Base-by-base conservation (phyloP, 2,113 vertebrate genomes). In the human (Homo sapiens) region DNA sequence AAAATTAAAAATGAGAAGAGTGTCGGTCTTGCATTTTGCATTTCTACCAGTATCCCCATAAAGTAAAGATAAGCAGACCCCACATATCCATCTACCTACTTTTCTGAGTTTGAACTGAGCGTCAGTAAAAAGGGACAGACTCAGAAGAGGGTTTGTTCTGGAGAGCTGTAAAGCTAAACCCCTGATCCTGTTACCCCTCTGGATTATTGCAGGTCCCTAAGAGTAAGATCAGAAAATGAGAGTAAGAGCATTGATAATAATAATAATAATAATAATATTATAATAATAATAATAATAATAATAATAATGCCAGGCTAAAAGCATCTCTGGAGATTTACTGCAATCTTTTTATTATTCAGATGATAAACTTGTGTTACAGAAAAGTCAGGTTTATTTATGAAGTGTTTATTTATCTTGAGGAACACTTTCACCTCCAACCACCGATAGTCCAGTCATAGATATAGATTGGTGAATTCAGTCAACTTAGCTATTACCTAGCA, bases 1-100 rank as follows among this genome's bases (percentile, higher is more conserved):
- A 93, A 96, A 97, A 96, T 97, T 95, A 96, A 97, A 97, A 97
- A 92, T 38, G 52, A 96, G 40, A 61, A 89, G 30, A 66, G 43
- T 92, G 76, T 94, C 96, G 78, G 83, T 84, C 55, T 85, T 90
- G 25, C 8, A 73, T 68, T 96, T 96, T 86, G 6, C 52, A 73
- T 93, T 97, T 94, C n/a, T 84, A 72, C 79, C 78, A 40, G 20
- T 43, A n/a, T 97, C 93, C 96, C 95, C 80, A 59, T 50, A 84
- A 88, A 64, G 64, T 61, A 93, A 91, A 64, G 50, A 57, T 1
- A 75, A 64, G n/a, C 25, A n/a, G 75, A 90, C 25, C 27, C 68
- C 79, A 80, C 13, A 38, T 10, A 6, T 2, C 50, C 14, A 5
- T 25, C 64, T 45, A 78, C 30, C 23, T 92, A 18, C 45, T 30